Evolutionary conservation across 2,888 invertebrate species (phyloP), one percentile per base, ranked within the genome.

Genomic region (Balanococcus diminutus): DNA sequence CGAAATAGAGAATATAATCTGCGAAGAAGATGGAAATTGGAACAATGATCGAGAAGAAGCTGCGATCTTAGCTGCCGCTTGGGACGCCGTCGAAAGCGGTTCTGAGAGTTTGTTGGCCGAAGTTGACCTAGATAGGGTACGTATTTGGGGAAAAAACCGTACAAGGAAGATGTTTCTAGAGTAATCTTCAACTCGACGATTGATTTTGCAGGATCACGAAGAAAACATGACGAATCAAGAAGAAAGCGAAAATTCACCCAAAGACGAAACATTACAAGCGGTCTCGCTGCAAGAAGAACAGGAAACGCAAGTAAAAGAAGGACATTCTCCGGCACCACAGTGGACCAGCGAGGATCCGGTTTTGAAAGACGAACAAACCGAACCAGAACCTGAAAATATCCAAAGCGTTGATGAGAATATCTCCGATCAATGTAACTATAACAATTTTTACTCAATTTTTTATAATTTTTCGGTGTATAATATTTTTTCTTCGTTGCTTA

Each of bases 61-160:
- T 31, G 81, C 81, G 28, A 42, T 86, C n/a, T 28, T 86, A 8
- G 42, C 39, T 11, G 88, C 88, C 5, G 88, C 88, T 86, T 91
- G 91, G 91, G 90, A 90, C 88, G 90, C 91, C 86, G 91, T 91
- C 31, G 91, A 91, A 88, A 91, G 91, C 3, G 91, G 90, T 86
- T 91, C 91, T 16, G 90, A 91, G 88, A 91, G 91, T 88, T 90
- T 90, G 25, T 87, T 91, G 51, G 87, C 87, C 28, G 86, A 87
- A 84, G 87, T 87, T 19, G 75, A 79, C 9, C 36, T 79, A 2
- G 75, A 79, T 9, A 79, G 75, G 19, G 75, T 79, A 79, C 4
- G 75, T 56, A 8, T 9, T 22, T 19, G 1, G 2, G 0, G 5
- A 22, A 22, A 56, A 19, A n/a, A n/a, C n/a, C n/a, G n/a, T n/a